Evolutionary conservation across 2,113 vertebrate species (phyloP), one percentile per base, ranked within the genome.

Genomic region (Anseranas semipalmata): DNA sequence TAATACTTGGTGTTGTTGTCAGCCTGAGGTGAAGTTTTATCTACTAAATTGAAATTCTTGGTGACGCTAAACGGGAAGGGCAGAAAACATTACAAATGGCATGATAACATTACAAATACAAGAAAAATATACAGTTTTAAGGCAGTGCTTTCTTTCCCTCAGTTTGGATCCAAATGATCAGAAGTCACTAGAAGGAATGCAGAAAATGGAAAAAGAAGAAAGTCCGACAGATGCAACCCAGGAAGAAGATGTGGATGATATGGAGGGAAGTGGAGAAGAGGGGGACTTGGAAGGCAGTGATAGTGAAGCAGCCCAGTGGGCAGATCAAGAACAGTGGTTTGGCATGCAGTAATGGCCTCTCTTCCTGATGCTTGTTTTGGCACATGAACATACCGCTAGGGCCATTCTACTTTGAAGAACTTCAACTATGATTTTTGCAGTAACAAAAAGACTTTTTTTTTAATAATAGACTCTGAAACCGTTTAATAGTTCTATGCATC

Each of bases 131-230:
- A 50, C 48, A 7, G 12, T 16, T 56, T 48, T 66, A 82, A 72
- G 85, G n/a, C 33, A 37, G 11, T 12, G 5, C 60, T 96, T 92
- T 93, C 85, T 93, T 96, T 86, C 90, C 87, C 85, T 92, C 95
- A 99, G 99, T 95, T 97, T 99, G 98, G 99, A 99, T 96, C 99
- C 99, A 46, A 99, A 99, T 9, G 99, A 99, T 94, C 99, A 99
- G 98, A 99, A 99, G 98, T 99, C 99, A 21, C 96, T 99, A 53
- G 99, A 99, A 93, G 99, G 99, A 37, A 98, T 99, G 99, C 99
- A 99, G 98, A 99, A 99, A 97, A 99, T 99, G 99, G 99, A 99
- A 96, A 99, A 99, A 95, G 99, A 99, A 96, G 99, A 99, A 97
- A 99, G 99, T 67, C 99, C 99, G 63, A 99, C 99, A 1, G 99